A percentile compares a stretch with the other conserved stretches of the same genome.
These are phyloP conservation scores for Chrysaora quinquecirrha DNA, from an alignment of 30 jellyfish, hydroid and myxozoan genomes.

Conservation along the genomic window DNA sequence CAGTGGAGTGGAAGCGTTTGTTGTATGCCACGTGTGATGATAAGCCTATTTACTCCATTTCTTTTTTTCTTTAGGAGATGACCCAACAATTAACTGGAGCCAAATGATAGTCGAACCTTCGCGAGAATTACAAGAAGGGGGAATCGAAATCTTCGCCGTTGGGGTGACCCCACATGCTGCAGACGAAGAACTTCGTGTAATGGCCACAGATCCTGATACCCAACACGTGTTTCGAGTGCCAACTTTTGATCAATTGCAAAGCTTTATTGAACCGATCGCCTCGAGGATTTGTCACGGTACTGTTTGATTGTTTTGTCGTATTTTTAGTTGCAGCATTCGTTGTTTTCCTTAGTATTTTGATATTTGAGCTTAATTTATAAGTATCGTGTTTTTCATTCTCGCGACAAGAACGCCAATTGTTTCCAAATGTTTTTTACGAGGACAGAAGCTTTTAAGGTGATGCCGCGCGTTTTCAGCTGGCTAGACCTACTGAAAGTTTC, in stretches of 20 bases:
- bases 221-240: slow-evolving; percentile 80
- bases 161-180: slow-evolving; percentile 86
- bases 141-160: slow-evolving; percentile 85
- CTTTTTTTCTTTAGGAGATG: slow-evolving; percentile 58
- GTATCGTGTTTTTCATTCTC: not conserved
- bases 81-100: slow-evolving; percentile 93
- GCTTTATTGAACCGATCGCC: slow-evolving; percentile 80
- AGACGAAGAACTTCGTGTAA: slow-evolving; percentile 78
- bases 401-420: not conserved
- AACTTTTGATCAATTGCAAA: slow-evolving; percentile 69
- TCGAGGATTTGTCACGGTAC: slow-evolving; percentile 86
- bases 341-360: not conserved
- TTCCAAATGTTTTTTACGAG: no score
- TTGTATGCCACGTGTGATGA: no score
- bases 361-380: not conserved
- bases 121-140: slow-evolving; percentile 79
- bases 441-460: not conserved
- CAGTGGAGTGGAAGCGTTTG: no score
- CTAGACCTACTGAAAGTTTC: no score
- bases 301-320: slow-evolving; percentile 20
- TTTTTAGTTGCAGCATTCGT: slow-evolving; percentile 8
- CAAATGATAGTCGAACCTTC: slow-evolving; percentile 91
- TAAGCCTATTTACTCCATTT: no score
- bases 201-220: slow-evolving; percentile 82
- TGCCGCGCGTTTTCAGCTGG: no score